Evolutionary conservation across 2,113 vertebrate genomes (phyloP).

Genomic region (Podocnemis expansa): DNA sequence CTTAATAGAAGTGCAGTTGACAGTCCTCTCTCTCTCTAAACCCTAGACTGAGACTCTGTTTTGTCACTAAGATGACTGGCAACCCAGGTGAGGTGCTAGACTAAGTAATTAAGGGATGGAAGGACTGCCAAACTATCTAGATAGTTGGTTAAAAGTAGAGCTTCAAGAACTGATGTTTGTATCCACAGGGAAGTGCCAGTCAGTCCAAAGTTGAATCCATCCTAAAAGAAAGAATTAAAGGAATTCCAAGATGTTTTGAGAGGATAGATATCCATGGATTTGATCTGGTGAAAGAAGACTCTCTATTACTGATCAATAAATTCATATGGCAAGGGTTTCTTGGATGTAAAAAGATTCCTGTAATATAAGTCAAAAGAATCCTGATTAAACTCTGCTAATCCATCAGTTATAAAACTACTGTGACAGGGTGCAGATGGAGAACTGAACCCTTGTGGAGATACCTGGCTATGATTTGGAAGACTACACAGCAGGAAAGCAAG

Average conservation of each 20-base stretch:
- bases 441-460: background rate
- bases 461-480: background rate
- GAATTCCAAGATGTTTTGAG: background rate
- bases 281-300: background rate
- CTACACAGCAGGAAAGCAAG: background rate
- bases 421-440: background rate
- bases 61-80: background rate
- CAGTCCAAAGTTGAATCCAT: background rate
- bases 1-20: background rate
- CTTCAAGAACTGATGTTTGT: background rate
- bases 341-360: background rate
- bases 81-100: background rate
- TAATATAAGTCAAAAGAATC: background rate
- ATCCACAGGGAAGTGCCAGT: background rate
- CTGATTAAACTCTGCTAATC: background rate
- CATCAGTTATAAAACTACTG: background rate
- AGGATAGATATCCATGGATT: background rate
- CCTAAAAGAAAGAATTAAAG: background rate
- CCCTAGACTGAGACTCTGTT: background rate
- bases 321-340: background rate
- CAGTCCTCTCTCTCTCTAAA: constrained; percentile 37
- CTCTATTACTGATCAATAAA: background rate
- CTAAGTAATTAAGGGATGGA: background rate
- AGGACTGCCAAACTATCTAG: background rate
- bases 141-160: background rate